Evolutionary conservation across 2,113 vertebrate genomes (phyloP).

Genomic region (Calypte anna): DNA sequence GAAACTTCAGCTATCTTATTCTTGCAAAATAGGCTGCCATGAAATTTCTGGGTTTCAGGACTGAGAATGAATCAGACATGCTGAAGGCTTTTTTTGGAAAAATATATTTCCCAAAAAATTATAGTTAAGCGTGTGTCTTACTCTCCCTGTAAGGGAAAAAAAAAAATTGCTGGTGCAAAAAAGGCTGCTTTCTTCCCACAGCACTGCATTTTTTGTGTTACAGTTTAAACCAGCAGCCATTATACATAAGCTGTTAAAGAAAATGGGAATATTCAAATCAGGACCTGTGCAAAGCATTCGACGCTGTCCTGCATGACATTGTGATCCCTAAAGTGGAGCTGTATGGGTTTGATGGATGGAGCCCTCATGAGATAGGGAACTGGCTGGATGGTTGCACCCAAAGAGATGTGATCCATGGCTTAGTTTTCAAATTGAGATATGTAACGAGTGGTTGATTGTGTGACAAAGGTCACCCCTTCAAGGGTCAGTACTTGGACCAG

Average conservation of each 20-base stretch:
- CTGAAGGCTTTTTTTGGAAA: neutral
- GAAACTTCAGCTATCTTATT: neutral
- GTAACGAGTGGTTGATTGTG: too few species aligned
- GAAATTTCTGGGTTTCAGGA: neutral
- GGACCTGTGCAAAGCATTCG: too few species aligned
- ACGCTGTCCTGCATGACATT: too few species aligned
- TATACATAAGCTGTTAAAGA: constrained; percentile 48
- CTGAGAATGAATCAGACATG: neutral
- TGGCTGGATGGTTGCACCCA: too few species aligned
- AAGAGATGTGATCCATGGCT: too few species aligned
- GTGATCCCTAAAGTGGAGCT: too few species aligned
- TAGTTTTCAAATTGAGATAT: too few species aligned
- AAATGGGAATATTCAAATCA: constrained; percentile 21
- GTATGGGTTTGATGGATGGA: too few species aligned
- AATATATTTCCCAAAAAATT: neutral
- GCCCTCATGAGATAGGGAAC: too few species aligned
- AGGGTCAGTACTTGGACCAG: too few species aligned
- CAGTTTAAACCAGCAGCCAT: constrained; percentile 37
- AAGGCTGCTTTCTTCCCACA: neutral
- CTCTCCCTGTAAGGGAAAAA: neutral
- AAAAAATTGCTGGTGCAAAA: constrained; percentile 15
- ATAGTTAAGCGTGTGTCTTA: neutral
- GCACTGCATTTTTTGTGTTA: neutral
- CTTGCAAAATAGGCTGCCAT: neutral
- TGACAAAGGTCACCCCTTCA: too few species aligned